A percentile compares a stretch with the other conserved stretches of the same genome.
Evolutionary conservation across 1,140 invertebrate genomes (phyloP).

Genomic region (Littorina saxatilis): DNA sequence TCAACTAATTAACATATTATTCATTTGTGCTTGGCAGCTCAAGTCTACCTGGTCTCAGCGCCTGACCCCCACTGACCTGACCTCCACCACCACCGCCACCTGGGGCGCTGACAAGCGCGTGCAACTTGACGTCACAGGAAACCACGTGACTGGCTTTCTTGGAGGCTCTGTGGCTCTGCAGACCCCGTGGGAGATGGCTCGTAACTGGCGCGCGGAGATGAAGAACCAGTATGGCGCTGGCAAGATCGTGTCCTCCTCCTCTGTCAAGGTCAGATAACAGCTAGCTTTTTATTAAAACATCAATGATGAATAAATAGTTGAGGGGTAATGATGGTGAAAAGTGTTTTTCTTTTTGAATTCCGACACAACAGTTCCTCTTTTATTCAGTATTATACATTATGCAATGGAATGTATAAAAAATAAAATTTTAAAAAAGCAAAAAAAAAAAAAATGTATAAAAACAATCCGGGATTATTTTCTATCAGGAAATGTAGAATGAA

Average conservation of each 20-base stretch:
- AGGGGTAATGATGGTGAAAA: too few relatives aligned
- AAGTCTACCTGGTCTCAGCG: constrained; percentile 41
- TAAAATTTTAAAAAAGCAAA: too few relatives aligned
- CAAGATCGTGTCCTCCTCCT: not conserved
- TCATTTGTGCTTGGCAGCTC: not conserved
- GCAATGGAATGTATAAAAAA: too few relatives aligned
- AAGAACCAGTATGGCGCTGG: constrained; percentile 10
- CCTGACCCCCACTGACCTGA: constrained; percentile 35
- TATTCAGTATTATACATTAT: too few relatives aligned
- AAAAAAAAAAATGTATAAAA: too few relatives aligned
- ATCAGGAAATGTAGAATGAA: too few relatives aligned
- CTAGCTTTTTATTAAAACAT: too few relatives aligned
- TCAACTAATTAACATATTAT: too few relatives aligned
- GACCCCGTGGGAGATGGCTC: constrained; percentile 3
- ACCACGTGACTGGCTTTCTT: not conserved
- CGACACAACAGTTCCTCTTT: too few relatives aligned
- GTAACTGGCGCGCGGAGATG: constrained; percentile 2
- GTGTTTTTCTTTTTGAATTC: too few relatives aligned
- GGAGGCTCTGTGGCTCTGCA: constrained; percentile 21
- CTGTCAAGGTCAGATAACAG: constrained; percentile 9
- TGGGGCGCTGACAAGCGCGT: constrained; percentile 47
- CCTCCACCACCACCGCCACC: constrained; percentile 25
- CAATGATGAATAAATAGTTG: too few relatives aligned
- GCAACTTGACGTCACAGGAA: constrained; percentile 36
- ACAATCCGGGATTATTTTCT: too few relatives aligned